These are phyloP conservation scores for Stegastes partitus DNA, from an alignment of 2,113 vertebrate genomes.

Conservation along the genomic window DNA sequence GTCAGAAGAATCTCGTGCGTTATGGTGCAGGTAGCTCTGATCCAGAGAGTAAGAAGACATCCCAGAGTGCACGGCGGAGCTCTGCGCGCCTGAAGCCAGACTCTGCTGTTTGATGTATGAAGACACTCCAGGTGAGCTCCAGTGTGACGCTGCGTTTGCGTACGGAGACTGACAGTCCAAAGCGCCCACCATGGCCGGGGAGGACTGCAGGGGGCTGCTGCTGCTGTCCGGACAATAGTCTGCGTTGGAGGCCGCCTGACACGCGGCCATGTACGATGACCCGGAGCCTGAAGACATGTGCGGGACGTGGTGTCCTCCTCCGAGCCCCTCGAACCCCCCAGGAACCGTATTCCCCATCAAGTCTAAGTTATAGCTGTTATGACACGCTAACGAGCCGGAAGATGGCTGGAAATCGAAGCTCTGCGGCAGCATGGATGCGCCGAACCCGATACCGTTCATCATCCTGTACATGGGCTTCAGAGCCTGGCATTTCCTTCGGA, in stretches of 20 bases:
- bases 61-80: constrained; percentile 88
- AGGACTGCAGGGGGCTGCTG: constrained; percentile 92
- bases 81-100: constrained; percentile 84
- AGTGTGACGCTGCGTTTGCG: constrained; percentile 89
- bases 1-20: constrained; percentile 87
- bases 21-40: constrained; percentile 93
- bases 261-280: constrained; percentile 93
- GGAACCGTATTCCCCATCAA: constrained; percentile 89
- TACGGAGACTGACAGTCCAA: constrained; percentile 94
- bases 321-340: constrained; percentile 88
- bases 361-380: constrained; percentile 92
- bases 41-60: constrained; percentile 92
- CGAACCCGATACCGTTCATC: constrained; percentile 93
- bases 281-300: constrained; percentile 92
- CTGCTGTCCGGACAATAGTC: constrained; percentile 92
- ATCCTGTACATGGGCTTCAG: constrained; percentile 94
- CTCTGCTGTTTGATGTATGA: constrained; percentile 95
- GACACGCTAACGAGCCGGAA: constrained; percentile 89
- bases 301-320: constrained; percentile 88
- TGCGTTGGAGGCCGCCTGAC: constrained; percentile 86
- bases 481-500: constrained; percentile 95
- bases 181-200: constrained; percentile 88
- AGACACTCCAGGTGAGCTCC: constrained; percentile 90
- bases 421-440: constrained; percentile 91
- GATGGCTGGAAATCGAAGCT: constrained; percentile 95